Base-by-base conservation (phyloP, 2,113 vertebrate species). In the Mohoua ochrocephala region DNA sequence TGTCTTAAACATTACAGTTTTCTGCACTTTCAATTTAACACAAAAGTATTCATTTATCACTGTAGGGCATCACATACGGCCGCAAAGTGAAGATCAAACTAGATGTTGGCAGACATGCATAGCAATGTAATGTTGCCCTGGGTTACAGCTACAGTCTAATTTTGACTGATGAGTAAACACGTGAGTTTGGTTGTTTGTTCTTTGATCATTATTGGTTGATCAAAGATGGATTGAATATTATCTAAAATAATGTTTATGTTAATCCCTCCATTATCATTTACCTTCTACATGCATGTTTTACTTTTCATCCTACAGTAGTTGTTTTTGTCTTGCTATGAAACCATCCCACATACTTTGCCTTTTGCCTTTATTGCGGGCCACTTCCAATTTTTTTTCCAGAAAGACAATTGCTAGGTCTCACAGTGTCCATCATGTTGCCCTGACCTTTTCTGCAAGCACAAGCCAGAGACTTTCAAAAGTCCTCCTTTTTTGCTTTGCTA, bases 151-250 rank as follows among this genome's bases (percentile, higher is more conserved):
- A 42, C 53, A 96, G 82, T 96, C 94, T 97, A 95, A 98, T 97
- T 98, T 96, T 96, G 95, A 84, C 78, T 97, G 95, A 91, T 96
- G 91, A 97, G 78, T 92, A 98, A 98, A 96, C 80, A 97, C 49
- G 41, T 85, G 70, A 93, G 75, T 90, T 96, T 94, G 37, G 22
- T 89, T 95, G 37, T 57, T 96, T 97, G 47, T 76, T 96, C 81
- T 96, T 95, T 95, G 91, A 88, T 87, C 79, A 57, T 84, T 89
- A 85, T 65, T 89, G 8, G 21, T 42, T 69, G 56, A 68, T n/a
- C n/a, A n/a, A n/a, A n/a, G n/a, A n/a, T n/a, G n/a, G n/a, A n/a
- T n/a, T n/a, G n/a, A n/a, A n/a, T 77, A 12, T 84, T 61, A 31
- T 42, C 70, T 87, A 27, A 63, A 92, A 75, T 47, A 84, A 75